A percentile compares a stretch with the other conserved stretches of the same genome.
Evolutionary conservation across 1,140 invertebrate species (phyloP).

Genomic region (Globodera rostochiensis): DNA sequence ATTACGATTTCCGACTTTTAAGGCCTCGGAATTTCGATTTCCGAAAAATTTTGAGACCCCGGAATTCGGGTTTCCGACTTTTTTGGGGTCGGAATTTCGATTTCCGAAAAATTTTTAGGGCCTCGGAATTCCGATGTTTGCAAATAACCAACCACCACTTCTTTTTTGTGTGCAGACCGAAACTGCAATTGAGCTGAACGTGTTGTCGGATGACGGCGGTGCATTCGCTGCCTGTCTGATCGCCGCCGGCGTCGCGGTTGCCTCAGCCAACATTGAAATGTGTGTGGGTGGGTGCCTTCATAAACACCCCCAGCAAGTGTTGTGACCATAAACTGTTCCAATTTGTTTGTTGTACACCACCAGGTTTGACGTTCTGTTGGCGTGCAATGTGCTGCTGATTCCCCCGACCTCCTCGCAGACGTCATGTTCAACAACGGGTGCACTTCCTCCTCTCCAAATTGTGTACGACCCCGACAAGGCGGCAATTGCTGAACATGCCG

Average conservation of each 20-base stretch:
- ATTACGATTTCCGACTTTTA: too few species aligned
- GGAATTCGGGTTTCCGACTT: too few species aligned
- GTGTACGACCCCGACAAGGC: conserved; percentile 11
- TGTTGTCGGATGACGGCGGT: conserved; percentile 47
- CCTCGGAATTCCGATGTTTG: not conserved
- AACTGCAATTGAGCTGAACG: conserved; percentile 49
- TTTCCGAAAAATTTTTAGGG: too few species aligned
- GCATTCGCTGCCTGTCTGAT: conserved; percentile 41
- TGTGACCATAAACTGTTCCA: not conserved
- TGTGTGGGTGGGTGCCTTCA: not conserved
- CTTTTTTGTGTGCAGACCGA: conserved; percentile 36
- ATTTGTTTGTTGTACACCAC: not conserved
- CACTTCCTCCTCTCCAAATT: conserved; percentile 7
- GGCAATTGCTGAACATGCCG: conserved; percentile 18
- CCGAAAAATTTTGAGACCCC: too few species aligned
- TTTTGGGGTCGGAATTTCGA: too few species aligned
- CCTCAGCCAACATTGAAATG: conserved; percentile 47
- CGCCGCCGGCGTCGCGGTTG: conserved; percentile 40
- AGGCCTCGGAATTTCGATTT: too few species aligned
- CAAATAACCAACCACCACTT: not conserved
- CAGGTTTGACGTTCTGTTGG: conserved; percentile 44
- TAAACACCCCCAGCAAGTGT: not conserved
- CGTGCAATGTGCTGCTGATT: conserved; percentile 35
- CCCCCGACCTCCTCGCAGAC: conserved; percentile 1
- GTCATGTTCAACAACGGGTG: not conserved